Conservation (phyloP, 2,113 vertebrate species). For the Callionymus lyra region DNA sequence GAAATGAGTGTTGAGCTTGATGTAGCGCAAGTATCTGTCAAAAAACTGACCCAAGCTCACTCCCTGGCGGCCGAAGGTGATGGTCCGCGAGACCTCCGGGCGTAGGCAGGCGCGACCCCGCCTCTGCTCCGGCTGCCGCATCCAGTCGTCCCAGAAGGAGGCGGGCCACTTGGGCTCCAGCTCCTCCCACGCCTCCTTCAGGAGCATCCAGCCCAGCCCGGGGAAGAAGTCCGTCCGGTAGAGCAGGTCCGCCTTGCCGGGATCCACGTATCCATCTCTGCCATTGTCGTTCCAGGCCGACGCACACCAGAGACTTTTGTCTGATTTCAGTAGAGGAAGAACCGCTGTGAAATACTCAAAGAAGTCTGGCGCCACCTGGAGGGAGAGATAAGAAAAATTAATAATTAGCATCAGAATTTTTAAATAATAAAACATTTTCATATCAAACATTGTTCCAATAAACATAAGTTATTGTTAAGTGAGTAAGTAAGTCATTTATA, state of each 20-base stretch:
- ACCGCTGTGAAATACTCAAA: conserved; percentile 87
- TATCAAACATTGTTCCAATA: too few relatives aligned
- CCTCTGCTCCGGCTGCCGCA: conserved; percentile 81
- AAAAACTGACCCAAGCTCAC: conserved; percentile 94
- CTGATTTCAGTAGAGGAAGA: conserved; percentile 62
- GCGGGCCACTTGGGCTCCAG: conserved; percentile 88
- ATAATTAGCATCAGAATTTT: background rate
- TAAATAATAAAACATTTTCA: background rate
- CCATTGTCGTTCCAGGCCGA: conserved; percentile 97
- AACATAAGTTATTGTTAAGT: too few relatives aligned
- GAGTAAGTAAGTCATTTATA: too few relatives aligned
- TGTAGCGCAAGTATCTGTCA: conserved; percentile 88
- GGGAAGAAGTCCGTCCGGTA: conserved; percentile 94
- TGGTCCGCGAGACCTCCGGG: conserved; percentile 82
- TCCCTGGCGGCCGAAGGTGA: conserved; percentile 87
- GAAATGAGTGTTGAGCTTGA: conserved; percentile 83
- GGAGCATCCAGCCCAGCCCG: conserved; percentile 82
- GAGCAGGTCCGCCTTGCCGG: conserved; percentile 55
- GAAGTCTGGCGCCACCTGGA: conserved; percentile 84
- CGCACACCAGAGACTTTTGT: conserved; percentile 80
- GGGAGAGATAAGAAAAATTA: conserved; percentile 3
- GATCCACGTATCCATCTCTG: conserved; percentile 77
- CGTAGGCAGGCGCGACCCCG: conserved; percentile 75
- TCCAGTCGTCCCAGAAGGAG: conserved; percentile 96
- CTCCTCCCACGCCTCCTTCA: conserved; percentile 78